Evolutionary conservation across 2,113 vertebrate genomes (phyloP).

Genomic region (Antigone vipio): DNA sequence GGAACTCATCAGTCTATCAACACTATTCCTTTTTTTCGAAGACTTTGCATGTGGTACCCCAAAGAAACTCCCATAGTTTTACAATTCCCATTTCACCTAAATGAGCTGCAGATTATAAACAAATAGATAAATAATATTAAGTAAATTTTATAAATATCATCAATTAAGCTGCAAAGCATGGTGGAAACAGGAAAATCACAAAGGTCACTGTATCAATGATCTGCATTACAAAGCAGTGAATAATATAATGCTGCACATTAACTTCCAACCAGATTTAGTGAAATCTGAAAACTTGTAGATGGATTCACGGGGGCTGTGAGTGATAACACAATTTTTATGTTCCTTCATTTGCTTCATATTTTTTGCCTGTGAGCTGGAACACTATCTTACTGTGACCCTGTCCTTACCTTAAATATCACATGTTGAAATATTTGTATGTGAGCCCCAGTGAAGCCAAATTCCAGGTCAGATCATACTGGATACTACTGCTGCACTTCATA

Average conservation of each 20-base stretch:
- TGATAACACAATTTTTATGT: not conserved
- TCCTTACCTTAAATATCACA: not conserved
- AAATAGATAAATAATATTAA: not conserved
- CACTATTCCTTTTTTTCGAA: not conserved
- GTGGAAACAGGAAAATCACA: not conserved
- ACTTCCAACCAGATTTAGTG: not conserved
- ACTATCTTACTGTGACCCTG: not conserved
- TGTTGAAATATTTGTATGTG: not conserved
- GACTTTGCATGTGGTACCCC: not conserved
- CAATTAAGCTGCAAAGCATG: not conserved
- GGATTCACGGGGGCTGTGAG: not conserved
- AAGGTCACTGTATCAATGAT: not conserved
- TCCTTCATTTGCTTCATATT: not conserved
- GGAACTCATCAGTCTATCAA: not conserved
- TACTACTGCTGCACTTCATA: not conserved
- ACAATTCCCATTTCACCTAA: not conserved
- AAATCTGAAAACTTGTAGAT: not conserved
- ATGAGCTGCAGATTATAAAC: not conserved
- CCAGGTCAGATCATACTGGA: too few species aligned
- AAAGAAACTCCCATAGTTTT: not conserved
- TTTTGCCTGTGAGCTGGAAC: not conserved
- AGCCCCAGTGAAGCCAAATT: not conserved
- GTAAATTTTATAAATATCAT: not conserved
- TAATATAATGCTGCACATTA: not conserved
- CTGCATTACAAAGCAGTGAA: not conserved